Evolutionary conservation across 1,140 invertebrate species (phyloP).

Genomic region (Zaprionus africanus): DNA sequence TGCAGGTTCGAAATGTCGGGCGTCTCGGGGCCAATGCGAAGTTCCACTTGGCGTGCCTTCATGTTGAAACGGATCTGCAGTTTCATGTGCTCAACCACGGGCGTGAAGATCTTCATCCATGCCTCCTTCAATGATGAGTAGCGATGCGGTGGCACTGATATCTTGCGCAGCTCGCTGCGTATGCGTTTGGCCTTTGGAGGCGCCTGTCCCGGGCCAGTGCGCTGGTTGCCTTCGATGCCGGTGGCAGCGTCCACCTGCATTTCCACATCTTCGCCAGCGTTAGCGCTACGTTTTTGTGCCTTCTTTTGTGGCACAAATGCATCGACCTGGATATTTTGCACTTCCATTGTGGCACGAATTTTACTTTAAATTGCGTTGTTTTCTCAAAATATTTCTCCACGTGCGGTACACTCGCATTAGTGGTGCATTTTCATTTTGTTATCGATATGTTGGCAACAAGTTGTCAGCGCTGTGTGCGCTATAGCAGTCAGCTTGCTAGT

Average conservation of each 20-base stretch:
- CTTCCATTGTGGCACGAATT: conserved; percentile 54
- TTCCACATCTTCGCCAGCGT: conserved; percentile 80
- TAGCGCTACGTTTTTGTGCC: conserved; percentile 85
- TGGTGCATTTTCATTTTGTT: conserved; percentile 12
- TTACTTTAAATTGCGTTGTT: conserved; percentile 13
- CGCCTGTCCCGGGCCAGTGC: conserved; percentile 64
- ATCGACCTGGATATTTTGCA: conserved; percentile 86
- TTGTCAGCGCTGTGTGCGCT: background rate
- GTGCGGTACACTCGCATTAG: conserved; percentile 27
- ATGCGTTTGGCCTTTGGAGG: conserved; percentile 85
- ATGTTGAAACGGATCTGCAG: conserved; percentile 98
- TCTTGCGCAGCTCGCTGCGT: conserved; percentile 87
- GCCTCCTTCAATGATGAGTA: conserved; percentile 97
- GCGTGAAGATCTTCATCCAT: conserved; percentile 98
- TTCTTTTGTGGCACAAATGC: conserved; percentile 86
- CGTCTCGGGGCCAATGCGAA: conserved; percentile 88
- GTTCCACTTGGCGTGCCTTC: conserved; percentile 90
- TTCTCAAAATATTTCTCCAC: conserved; percentile 31
- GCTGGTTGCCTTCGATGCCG: conserved; percentile 86
- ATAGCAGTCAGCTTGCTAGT: conserved; percentile 22
- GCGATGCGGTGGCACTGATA: conserved; percentile 89
- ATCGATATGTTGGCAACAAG: conserved; percentile 13
- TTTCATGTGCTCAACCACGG: conserved; percentile 97
- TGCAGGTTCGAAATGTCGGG: conserved; percentile 96
- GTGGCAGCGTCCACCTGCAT: conserved; percentile 88